Conservation (phyloP, 2,797 vertebrate genomes). For the Phataginus tricuspis region DNA sequence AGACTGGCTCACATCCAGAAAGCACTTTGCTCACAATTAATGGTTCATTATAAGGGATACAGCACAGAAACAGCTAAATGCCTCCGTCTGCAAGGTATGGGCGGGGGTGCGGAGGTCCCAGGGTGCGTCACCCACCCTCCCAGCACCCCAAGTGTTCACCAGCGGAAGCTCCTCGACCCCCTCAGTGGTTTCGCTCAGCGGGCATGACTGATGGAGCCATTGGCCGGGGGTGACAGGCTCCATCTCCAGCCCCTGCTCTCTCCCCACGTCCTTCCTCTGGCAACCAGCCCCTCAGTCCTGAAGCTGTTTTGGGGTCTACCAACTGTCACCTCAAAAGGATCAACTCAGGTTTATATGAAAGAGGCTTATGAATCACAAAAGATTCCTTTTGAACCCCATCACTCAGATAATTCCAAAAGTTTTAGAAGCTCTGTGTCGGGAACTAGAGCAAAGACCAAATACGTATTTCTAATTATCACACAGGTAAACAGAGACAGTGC, state of each 20-base stretch:
- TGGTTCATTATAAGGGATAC: background rate
- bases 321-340: background rate
- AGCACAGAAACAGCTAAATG: background rate
- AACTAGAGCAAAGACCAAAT: background rate
- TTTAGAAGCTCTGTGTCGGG: background rate
- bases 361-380: background rate
- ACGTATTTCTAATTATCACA: background rate
- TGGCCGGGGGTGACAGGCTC: background rate
- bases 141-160: background rate
- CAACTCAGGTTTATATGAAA: background rate
- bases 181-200: background rate
- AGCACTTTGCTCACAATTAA: background rate
- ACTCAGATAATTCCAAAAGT: background rate
- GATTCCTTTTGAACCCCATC: background rate
- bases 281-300: background rate
- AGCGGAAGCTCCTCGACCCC: background rate
- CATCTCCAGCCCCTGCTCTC: background rate
- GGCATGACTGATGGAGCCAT: background rate
- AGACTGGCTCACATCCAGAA: background rate
- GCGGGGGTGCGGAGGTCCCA: background rate
- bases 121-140: background rate
- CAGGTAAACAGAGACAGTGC: background rate
- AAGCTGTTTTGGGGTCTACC: background rate
- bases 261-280: background rate
- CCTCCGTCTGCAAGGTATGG: background rate